phyloP scores from a whole-genome alignment of 1,140 invertebrate genomes.

The fruit fly (Drosophila melanogaster) region Release_6_plus_ISO1_MT NT_037436.4:11214501-11215000 shows the following conservation, averaged over 20 bases:
- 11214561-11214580: constrained; percentile 58
- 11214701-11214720: constrained; percentile 25
- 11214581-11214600: background rate
- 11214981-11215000: constrained; percentile 51
- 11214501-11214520: constrained; percentile 52
- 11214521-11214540: constrained; percentile 69
- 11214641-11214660: background rate
- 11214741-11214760: constrained; percentile 61
- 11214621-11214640: background rate
- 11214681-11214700: constrained; percentile 53
- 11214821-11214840: constrained; percentile 70
- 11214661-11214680: constrained; percentile 7
- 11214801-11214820: constrained; percentile 57
- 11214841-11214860: constrained; percentile 29
- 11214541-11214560: constrained; percentile 53
- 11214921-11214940: constrained; percentile 4
- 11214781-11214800: constrained; percentile 8
- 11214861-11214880: constrained; percentile 5
- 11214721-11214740: constrained; percentile 24
- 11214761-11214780: constrained; percentile 35
- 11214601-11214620: constrained; percentile 3
- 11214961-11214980: constrained; percentile 45
- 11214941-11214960: constrained; percentile 36
- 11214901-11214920: background rate
- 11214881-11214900: constrained; percentile 2